Evolutionary conservation across 1,140 invertebrate species (phyloP), one percentile per base, ranked within the genome.

Genomic region (Brachionus calyciflorus): DNA sequence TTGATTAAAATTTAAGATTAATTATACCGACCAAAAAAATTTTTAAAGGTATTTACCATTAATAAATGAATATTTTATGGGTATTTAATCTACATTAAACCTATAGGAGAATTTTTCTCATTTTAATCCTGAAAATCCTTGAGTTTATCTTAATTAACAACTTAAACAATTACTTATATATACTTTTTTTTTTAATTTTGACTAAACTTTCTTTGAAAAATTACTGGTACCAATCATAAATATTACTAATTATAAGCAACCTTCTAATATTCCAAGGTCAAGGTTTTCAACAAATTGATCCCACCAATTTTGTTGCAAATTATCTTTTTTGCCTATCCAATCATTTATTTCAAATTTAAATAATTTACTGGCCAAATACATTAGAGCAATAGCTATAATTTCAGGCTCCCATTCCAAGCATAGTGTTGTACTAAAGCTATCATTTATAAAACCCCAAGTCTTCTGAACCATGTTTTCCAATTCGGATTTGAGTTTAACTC

Each of bases 391-490:
- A 0, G 94, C 94, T 79, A 98, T 95, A 51, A 99, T 94, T 86
- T 99, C 96, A 10, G 96, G 95, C 84, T 99, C 96, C 95, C 96
- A 99, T 86, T 98, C 94, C 2, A 99, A 87, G 79, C 92, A 94
- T 19, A 99, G 86, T 4, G 94, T 98, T 12, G 96, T 99, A 82
- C 93, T 97, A 60, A 97, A 87, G 85, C 93, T 94, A 83, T 99
- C 97, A 87, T 99, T 99, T 0, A 98, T 94, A 86, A 99, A 99
- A 24, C 94, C 98, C 96, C 96, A 99, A 1, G 96, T 94, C 93
- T 96, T 98, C 86, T 98, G 95, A 5, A 99, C 93, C 91, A 98
- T 93, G n/a, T n/a, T n/a, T n/a, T n/a, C n/a, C n/a, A n/a, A n/a
- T n/a, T n/a, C n/a, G n/a, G n/a, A n/a, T n/a, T n/a, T n/a, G n/a